phyloP scores from a whole-genome alignment of 2,113 vertebrate species.

The Syngnathus scovelli region DNA sequence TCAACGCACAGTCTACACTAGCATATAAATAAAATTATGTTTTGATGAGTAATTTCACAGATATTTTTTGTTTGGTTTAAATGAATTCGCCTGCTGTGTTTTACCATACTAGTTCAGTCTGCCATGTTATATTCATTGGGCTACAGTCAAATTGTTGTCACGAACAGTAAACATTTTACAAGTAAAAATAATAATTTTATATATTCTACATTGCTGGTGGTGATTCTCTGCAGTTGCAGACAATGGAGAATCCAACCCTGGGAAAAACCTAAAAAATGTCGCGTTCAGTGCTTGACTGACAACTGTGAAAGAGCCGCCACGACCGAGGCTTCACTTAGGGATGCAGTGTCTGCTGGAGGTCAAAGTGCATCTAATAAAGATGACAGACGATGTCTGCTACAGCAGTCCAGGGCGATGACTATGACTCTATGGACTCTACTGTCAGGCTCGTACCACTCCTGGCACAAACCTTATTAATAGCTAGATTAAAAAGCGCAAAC shows the following conservation, averaged over 20 bases:
- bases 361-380: slow-evolving; percentile 6
- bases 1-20: neutral
- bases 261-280: neutral
- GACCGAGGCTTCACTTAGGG: slow-evolving; percentile 29
- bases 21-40: neutral
- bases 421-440: slow-evolving; percentile 53
- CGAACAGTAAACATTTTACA: no score
- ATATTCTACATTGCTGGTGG: no score
- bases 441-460: neutral
- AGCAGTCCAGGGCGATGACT: slow-evolving; percentile 51
- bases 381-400: slow-evolving; percentile 1
- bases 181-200: no score
- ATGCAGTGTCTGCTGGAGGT: slow-evolving; percentile 34
- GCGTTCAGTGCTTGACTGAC: slow-evolving; percentile 26
- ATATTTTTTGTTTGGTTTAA: neutral
- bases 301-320: neutral
- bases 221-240: slow-evolving; percentile 14
- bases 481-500: neutral
- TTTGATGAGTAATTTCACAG: neutral
- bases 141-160: no score
- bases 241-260: neutral
- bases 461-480: neutral
- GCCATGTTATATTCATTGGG: no score
- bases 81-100: no score
- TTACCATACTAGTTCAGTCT: no score